Evolutionary conservation across 1,140 invertebrate species (phyloP), one percentile per base, ranked within the genome.

Genomic region (Heliconius himera): DNA sequence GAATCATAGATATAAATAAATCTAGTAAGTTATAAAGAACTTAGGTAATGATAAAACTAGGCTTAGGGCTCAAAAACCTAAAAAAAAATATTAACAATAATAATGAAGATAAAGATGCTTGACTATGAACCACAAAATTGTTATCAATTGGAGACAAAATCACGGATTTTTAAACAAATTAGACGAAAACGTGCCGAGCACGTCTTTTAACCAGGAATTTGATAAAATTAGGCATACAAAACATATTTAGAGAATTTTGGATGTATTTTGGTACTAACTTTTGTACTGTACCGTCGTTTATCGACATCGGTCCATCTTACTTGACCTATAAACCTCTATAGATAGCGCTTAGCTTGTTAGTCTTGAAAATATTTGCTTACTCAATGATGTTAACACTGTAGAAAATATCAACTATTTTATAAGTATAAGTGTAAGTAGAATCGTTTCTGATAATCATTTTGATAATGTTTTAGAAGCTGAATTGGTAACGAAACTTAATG

Each of bases 221-320:
- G 74, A 80, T 73, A 73, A 72, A 26, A 54, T 77, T 72, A 77
- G 46, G 22, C 49, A 73, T 74, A 80, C 51, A 54, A 36, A 76
- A 79, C 66, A 72, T 72, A 76, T 60, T 66, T 76, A 80, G 38
- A 78, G 80, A 76, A 73, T 83, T 88, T 89, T 87, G 87, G 87
- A 91, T 90, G 86, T 92, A 92, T 93, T 93, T 93, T 92, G 90
- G 91, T 93, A 93, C 90, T 90, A 84, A 88, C 78, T 93, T 92
- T 93, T 93, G 90, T 93, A 93, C 87, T 91, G 82, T 87, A 81
- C 83, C 81, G 91, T 91, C 88, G 90, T 82, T 81, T 84, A 87
- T 85, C 84, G 90, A 91, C 88, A 88, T 79, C 83, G 81, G 91
- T 92, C 91, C 91, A 90, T 89, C 70, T 89, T 87, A 84, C 79